phyloP scores from a whole-genome alignment of 2,888 invertebrate genomes.

The Seira ritae region DNA sequence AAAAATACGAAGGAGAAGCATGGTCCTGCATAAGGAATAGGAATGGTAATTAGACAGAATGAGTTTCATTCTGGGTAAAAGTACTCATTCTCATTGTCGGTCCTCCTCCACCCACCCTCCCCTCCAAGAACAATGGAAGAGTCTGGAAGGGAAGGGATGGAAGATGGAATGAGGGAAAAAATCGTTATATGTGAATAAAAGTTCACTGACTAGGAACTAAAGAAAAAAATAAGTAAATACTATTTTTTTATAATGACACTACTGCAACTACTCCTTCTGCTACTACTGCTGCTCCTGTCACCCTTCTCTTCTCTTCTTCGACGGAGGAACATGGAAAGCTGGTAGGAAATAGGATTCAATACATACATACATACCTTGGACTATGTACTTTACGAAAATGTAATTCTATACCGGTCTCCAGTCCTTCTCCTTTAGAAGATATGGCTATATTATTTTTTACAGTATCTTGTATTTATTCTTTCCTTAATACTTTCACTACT shows the following conservation, averaged over 20 bases:
- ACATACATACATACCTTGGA: not conserved
- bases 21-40: slow-evolving; percentile 54
- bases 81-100: slow-evolving; percentile 26
- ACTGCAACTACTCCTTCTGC: not conserved
- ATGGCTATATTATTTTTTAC: no score
- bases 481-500: slow-evolving; percentile 24
- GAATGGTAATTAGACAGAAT: slow-evolving; percentile 59
- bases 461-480: slow-evolving; percentile 3
- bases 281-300: not conserved
- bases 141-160: not conserved
- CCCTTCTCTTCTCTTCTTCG: not conserved
- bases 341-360: slow-evolving; percentile 1
- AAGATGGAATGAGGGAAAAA: not conserved
- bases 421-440: not conserved
- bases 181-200: not conserved
- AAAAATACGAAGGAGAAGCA: slow-evolving; percentile 26
- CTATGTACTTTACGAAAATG: not conserved
- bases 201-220: no score
- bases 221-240: no score
- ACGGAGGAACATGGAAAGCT: not conserved
- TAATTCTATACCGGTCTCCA: slow-evolving; percentile 19
- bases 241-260: no score
- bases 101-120: not conserved
- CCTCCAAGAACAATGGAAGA: slow-evolving; percentile 29
- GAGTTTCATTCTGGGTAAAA: slow-evolving; percentile 25